Evolutionary conservation across 2,113 vertebrate species (phyloP).

Genomic region (Channa maculata): DNA sequence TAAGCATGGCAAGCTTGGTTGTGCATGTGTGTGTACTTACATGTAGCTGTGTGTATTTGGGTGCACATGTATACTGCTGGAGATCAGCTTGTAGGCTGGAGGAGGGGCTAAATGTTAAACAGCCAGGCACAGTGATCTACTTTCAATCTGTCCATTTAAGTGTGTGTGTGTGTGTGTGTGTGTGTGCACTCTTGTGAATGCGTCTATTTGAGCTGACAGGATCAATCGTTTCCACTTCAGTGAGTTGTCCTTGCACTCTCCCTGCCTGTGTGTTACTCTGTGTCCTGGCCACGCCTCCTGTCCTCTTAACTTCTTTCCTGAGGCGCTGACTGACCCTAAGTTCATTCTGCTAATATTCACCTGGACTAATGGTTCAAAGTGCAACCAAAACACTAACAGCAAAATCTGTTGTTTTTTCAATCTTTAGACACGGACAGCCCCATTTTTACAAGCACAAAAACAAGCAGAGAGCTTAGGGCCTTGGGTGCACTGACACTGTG

Average conservation of each 20-base stretch:
- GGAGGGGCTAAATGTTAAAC: conserved; percentile 63
- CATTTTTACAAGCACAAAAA: too few relatives aligned
- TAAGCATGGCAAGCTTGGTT: conserved; percentile 53
- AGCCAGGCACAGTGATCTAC: conserved; percentile 66
- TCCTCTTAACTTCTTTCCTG: conserved; percentile 30
- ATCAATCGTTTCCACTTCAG: conserved; percentile 71
- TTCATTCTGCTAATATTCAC: conserved; percentile 35
- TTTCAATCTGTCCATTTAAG: conserved; percentile 64
- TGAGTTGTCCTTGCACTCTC: conserved; percentile 66
- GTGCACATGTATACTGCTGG: conserved; percentile 4
- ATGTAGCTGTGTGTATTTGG: conserved; percentile 20
- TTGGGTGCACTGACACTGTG: too few relatives aligned
- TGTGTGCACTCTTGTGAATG: not conserved
- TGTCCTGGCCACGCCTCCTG: conserved; percentile 14
- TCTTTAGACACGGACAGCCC: not conserved
- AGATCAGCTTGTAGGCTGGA: conserved; percentile 59
- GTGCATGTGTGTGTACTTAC: conserved; percentile 27
- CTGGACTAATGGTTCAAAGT: conserved; percentile 30
- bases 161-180: conserved; percentile 27
- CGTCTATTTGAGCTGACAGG: conserved; percentile 64
- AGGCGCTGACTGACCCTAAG: conserved; percentile 46
- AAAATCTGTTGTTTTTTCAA: not conserved
- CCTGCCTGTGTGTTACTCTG: conserved; percentile 37
- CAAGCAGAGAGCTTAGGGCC: too few relatives aligned
- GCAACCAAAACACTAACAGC: not conserved